These are phyloP conservation scores for Tapirus indicus DNA, from an alignment of 2,797 vertebrate species.

Conservation along the genomic window DNA sequence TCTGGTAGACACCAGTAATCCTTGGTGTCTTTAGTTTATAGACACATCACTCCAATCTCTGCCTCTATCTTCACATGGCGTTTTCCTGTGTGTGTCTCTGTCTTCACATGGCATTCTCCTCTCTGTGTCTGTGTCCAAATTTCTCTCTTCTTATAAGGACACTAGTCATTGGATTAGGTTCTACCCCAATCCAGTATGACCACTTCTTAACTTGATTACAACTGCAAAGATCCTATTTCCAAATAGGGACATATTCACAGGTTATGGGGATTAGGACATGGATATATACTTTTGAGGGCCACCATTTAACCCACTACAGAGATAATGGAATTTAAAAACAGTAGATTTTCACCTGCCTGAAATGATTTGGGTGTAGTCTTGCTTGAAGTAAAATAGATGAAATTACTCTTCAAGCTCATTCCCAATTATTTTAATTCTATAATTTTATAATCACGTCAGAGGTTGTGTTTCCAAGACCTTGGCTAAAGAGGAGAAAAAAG, in stretches of 20 bases:
- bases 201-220: neutral
- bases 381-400: neutral
- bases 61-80: neutral
- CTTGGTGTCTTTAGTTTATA: neutral
- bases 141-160: neutral
- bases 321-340: neutral
- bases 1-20: neutral
- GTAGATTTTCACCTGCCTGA: neutral
- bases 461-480: neutral
- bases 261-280: neutral
- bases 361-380: neutral
- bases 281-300: neutral
- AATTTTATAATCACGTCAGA: neutral
- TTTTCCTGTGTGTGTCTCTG: neutral
- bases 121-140: neutral
- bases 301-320: neutral
- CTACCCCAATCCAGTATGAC: neutral
- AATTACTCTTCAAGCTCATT: neutral
- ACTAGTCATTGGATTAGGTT: neutral
- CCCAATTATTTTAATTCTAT: neutral
- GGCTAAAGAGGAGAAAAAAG: neutral
- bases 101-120: neutral
- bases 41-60: neutral
- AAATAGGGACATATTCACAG: neutral
- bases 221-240: neutral